phyloP scores from a whole-genome alignment of 2,113 vertebrate species.

The Colistium nudipinnis region DNA sequence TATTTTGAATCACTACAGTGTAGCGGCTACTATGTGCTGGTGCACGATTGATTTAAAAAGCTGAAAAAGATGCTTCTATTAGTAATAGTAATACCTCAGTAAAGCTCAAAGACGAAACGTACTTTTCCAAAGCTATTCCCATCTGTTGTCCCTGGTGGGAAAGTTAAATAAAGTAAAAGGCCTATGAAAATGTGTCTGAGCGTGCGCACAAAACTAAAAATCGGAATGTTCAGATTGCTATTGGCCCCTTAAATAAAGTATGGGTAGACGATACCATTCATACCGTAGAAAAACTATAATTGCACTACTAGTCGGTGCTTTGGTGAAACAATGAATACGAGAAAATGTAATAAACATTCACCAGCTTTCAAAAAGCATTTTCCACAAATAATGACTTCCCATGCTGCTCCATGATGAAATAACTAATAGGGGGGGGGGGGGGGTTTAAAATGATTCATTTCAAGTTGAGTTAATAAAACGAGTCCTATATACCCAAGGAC shows the following conservation, averaged over 20 bases:
- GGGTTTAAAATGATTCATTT: slow-evolving; percentile 26
- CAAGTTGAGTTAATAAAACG: background rate
- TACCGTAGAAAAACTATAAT: background rate
- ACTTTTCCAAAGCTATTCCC: no score
- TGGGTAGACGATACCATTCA: background rate
- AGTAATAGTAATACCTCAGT: no score
- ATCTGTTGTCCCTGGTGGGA: no score
- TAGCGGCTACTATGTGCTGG: background rate
- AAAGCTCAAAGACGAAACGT: no score
- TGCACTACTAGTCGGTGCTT: background rate
- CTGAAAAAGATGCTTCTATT: no score
- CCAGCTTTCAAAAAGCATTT: background rate
- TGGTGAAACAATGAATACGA: background rate
- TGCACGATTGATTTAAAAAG: no score
- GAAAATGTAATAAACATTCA: background rate
- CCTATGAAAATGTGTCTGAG: no score
- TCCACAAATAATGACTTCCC: slow-evolving; percentile 13
- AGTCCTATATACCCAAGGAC: no score
- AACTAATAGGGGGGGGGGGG: no score
- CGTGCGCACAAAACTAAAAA: background rate
- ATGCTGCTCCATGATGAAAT: slow-evolving; percentile 6
- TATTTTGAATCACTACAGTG: background rate
- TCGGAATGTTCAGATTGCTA: background rate
- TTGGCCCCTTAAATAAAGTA: background rate
- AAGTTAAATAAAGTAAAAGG: no score